A percentile compares a stretch with the other conserved stretches of the same genome.
phyloP scores from a whole-genome alignment of 2,797 vertebrate species.

The Taeniopygia guttata region DNA sequence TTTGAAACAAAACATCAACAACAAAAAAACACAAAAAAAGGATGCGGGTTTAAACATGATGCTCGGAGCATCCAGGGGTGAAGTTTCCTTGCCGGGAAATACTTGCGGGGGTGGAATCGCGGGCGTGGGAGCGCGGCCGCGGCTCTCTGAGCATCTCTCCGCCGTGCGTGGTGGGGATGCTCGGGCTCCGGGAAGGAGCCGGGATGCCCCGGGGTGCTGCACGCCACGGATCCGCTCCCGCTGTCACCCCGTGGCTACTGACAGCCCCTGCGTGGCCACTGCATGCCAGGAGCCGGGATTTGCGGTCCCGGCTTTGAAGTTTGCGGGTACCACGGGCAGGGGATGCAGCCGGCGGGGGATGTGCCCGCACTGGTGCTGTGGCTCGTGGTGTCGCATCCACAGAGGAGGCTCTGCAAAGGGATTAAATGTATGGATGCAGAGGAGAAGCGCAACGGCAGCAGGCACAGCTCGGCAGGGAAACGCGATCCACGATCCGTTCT shows the following conservation, averaged over 20 bases:
- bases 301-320: neutral
- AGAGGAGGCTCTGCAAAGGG: neutral
- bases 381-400: neutral
- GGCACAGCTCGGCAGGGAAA: neutral
- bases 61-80: neutral
- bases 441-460: neutral
- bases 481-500: accelerated
- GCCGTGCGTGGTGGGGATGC: accelerated
- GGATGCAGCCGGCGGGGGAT: neutral
- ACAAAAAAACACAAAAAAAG: neutral
- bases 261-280: accelerated
- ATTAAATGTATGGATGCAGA: neutral
- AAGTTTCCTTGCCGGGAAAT: neutral
- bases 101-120: neutral
- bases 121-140: neutral
- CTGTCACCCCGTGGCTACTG: neutral
- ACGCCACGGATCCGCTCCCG: accelerated
- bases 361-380: accelerated
- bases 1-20: neutral
- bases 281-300: accelerated
- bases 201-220: neutral
- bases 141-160: neutral
- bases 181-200: neutral
- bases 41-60: neutral
- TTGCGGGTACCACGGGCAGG: accelerated